phyloP scores from a whole-genome alignment of 2,888 invertebrate genomes.

The Athalia cordata region DNA sequence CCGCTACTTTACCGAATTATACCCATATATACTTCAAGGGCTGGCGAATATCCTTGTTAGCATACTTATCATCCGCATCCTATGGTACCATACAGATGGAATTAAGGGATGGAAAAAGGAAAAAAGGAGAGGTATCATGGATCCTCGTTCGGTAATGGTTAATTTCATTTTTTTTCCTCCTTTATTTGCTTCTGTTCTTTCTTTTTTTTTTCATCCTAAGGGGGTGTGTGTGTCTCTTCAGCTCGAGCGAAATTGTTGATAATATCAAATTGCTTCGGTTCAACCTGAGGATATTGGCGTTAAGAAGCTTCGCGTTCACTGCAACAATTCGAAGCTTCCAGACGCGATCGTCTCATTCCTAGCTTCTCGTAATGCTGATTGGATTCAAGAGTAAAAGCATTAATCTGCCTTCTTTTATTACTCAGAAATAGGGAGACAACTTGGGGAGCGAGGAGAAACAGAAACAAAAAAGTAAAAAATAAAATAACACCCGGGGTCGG shows the following conservation, averaged over 20 bases:
- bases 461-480: background rate
- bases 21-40: no score
- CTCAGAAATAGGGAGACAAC: conserved; percentile 45
- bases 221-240: conserved; percentile 49
- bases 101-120: conserved; percentile 56
- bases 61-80: conserved; percentile 70
- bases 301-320: conserved; percentile 55
- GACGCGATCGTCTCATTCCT: conserved; percentile 65
- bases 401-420: conserved; percentile 74
- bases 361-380: conserved; percentile 71
- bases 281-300: conserved; percentile 67
- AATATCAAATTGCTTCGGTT: conserved; percentile 65
- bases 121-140: conserved; percentile 15
- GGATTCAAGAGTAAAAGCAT: conserved; percentile 72
- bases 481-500: background rate
- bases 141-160: conserved; percentile 36
- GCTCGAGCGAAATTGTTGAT: conserved; percentile 63
- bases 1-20: no score
- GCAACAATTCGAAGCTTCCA: background rate
- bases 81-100: conserved; percentile 64
- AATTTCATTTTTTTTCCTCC: background rate
- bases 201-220: background rate
- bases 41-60: conserved; percentile 66
- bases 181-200: no score
- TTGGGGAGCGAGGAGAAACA: background rate